Conservation (phyloP, 2,888 invertebrate genomes). For the Anticlea derivata region DNA sequence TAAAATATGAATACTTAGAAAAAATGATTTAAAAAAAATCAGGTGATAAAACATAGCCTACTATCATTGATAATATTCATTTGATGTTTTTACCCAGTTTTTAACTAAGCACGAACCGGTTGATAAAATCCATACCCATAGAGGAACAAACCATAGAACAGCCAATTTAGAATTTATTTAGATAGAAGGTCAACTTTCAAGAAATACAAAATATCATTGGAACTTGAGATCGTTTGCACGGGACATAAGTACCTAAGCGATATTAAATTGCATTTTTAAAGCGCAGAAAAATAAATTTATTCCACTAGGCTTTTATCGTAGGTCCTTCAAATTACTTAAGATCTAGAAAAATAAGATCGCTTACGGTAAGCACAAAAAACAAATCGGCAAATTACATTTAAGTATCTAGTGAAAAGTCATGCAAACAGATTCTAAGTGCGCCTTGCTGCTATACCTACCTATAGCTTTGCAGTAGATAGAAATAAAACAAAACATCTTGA, state of each 20-base stretch:
- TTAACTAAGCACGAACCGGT: slow-evolving; percentile 9
- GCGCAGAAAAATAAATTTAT: not conserved
- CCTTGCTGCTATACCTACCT: slow-evolving; percentile 11
- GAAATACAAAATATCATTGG: not conserved
- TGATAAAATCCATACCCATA: slow-evolving; percentile 7
- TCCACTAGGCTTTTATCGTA: not conserved
- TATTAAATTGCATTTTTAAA: not conserved
- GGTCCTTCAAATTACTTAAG: too few relatives aligned
- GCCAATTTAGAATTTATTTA: slow-evolving; percentile 9
- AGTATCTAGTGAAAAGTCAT: slow-evolving; percentile 9
- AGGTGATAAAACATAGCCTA: too few relatives aligned
- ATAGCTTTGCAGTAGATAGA: slow-evolving; percentile 10
- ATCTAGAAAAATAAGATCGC: not conserved
- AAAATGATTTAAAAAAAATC: too few relatives aligned
- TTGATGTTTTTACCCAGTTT: too few relatives aligned
- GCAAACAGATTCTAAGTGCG: slow-evolving; percentile 21
- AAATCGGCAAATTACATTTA: too few relatives aligned
- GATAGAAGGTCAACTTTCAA: slow-evolving; percentile 2
- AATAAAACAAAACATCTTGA: slow-evolving; percentile 16
- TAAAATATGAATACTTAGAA: too few relatives aligned
- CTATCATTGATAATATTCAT: too few relatives aligned
- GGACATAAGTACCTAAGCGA: not conserved
- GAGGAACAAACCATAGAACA: slow-evolving; percentile 7
- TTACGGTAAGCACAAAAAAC: slow-evolving; percentile 5
- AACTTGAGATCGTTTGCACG: slow-evolving; percentile 4